Evolutionary conservation across 2,888 invertebrate species (phyloP).

Genomic region (Anthophora plumipes): DNA sequence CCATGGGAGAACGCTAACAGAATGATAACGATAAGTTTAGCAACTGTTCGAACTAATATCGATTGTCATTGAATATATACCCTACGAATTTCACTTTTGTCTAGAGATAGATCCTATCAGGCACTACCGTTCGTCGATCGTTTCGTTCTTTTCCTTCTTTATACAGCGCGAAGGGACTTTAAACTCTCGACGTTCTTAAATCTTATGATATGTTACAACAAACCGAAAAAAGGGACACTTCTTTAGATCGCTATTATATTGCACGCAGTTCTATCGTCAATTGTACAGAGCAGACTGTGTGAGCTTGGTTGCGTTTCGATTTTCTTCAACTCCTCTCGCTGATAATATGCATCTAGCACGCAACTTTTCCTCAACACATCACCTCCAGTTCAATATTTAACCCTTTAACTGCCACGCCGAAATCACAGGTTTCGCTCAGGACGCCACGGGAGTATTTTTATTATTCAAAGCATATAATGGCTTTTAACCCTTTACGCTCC

Average conservation of each 20-base stretch:
- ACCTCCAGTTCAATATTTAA: too few species aligned
- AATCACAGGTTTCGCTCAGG: too few species aligned
- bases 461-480: too few species aligned
- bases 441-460: too few species aligned
- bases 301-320: neutral
- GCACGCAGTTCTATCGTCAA: conserved; percentile 39
- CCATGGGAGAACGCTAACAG: conserved; percentile 60
- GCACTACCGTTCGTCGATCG: conserved; percentile 38
- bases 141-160: neutral
- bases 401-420: too few species aligned
- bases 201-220: conserved; percentile 78
- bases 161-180: neutral
- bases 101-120: too few species aligned
- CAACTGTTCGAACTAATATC: conserved; percentile 68
- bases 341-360: too few species aligned
- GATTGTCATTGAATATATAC: conserved; percentile 73
- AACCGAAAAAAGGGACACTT: conserved; percentile 62
- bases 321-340: neutral
- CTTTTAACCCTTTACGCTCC: too few species aligned
- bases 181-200: conserved; percentile 61
- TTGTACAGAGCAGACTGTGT: conserved; percentile 41
- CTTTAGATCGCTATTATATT: conserved; percentile 49
- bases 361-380: too few species aligned
- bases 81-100: conserved; percentile 59
- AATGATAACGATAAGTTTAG: conserved; percentile 69